phyloP scores from a whole-genome alignment of 2,113 vertebrate species.

The Rhipidura dahli region DNA sequence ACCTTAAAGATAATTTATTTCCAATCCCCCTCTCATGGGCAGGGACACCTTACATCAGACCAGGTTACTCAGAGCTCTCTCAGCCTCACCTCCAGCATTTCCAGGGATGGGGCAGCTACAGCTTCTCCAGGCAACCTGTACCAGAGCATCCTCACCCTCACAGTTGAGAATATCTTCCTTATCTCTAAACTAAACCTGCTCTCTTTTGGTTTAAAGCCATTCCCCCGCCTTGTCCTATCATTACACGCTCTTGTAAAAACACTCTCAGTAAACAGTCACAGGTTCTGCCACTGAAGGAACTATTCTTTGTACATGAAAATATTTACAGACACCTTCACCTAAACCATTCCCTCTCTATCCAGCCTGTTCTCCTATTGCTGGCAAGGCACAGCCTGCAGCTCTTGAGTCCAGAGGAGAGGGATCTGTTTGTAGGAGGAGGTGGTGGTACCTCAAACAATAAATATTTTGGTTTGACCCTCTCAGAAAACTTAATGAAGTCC shows the following conservation, averaged over 20 bases:
- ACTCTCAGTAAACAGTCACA: background rate
- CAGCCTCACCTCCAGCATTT: background rate
- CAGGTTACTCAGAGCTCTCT: background rate
- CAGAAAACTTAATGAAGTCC: background rate
- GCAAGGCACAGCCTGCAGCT: background rate
- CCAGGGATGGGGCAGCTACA: background rate
- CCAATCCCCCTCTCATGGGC: background rate
- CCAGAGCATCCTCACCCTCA: background rate
- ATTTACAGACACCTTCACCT: background rate
- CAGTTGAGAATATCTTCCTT: accelerated
- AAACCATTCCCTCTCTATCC: background rate
- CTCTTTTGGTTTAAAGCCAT: background rate
- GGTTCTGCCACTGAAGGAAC: background rate
- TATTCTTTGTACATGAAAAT: background rate
- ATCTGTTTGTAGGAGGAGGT: background rate
- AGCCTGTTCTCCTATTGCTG: background rate
- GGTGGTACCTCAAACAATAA: background rate
- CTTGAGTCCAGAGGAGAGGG: background rate
- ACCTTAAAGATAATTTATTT: background rate
- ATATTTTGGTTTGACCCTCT: background rate
- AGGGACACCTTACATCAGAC: background rate
- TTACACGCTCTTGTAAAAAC: background rate
- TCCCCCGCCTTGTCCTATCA: background rate
- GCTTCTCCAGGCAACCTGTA: background rate
- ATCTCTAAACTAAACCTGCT: background rate